Percentiles rank a stretch among this genome's conserved stretches.
Evolutionary conservation across 2,113 vertebrate genomes (phyloP).

Genomic region (Phylloscopus trochiloides): DNA sequence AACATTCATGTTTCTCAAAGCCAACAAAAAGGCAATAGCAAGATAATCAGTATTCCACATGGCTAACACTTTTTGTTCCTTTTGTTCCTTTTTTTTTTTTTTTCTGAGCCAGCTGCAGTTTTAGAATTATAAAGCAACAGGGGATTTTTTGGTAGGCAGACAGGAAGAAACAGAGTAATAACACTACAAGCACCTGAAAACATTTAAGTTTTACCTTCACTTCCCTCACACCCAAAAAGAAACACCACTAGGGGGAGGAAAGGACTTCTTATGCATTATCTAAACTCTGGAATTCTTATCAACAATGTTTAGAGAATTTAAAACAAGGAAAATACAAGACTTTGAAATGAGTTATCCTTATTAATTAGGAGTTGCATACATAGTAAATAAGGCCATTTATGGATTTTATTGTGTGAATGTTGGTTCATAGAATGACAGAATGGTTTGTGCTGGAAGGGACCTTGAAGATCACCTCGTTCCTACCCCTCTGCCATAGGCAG

Average conservation of each 20-base stretch:
- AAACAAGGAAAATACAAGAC: neutral
- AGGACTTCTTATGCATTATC: neutral
- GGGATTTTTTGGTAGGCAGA: neutral
- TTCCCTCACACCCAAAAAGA: neutral
- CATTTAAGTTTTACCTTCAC: neutral
- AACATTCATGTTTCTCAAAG: neutral
- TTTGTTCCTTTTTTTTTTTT: neutral
- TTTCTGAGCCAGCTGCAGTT: neutral
- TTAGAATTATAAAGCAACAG: neutral
- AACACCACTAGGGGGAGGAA: neutral
- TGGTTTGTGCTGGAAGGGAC: neutral
- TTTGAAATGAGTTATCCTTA: neutral
- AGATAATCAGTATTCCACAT: neutral
- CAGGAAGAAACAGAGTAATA: neutral
- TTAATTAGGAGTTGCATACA: neutral
- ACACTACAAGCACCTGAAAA: neutral
- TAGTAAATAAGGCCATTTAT: neutral
- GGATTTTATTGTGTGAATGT: neutral
- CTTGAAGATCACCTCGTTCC: neutral
- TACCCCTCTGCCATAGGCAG: neutral
- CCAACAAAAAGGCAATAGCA: neutral
- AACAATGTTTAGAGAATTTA: neutral
- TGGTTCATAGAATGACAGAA: neutral
- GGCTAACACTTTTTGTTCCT: neutral
- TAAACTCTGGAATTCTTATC: neutral